These are phyloP conservation scores for Camelus dromedarius DNA, from an alignment of 2,113 vertebrate species.

Conservation along the genomic window DNA sequence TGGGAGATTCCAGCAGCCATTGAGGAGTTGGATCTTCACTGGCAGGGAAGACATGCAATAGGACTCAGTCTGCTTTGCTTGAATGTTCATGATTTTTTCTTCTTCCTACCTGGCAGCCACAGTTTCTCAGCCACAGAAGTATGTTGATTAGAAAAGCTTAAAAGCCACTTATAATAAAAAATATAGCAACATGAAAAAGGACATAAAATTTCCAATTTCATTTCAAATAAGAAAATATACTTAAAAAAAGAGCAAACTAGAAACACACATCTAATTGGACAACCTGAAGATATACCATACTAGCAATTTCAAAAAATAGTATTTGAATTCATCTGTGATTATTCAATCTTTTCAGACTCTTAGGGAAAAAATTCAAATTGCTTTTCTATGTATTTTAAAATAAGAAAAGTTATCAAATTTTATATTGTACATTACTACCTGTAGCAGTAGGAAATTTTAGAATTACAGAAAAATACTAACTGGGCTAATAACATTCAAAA, in stretches of 20 bases:
- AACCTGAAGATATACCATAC: constrained; percentile 65
- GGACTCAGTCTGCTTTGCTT: constrained; percentile 72
- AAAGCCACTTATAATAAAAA: constrained; percentile 73
- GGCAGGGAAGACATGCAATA: constrained; percentile 73
- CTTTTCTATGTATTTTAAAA: constrained; percentile 38
- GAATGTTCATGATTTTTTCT: constrained; percentile 77
- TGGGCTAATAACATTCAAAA: constrained; percentile 20
- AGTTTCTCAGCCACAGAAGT: constrained; percentile 74
- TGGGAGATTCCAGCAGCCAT: constrained; percentile 70
- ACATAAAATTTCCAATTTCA: constrained; percentile 68
- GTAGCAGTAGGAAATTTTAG: constrained; percentile 39
- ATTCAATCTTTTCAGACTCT: constrained; percentile 53
- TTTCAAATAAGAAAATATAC: constrained; percentile 63
- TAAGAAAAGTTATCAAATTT: constrained; percentile 45
- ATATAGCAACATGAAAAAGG: constrained; percentile 70
- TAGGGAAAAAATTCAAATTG: constrained; percentile 47
- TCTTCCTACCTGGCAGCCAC: constrained; percentile 78
- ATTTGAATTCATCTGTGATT: constrained; percentile 62
- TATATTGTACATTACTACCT: constrained; percentile 39
- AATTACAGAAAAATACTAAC: constrained; percentile 31
- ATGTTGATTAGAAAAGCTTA: constrained; percentile 75
- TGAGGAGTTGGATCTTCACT: constrained; percentile 81
- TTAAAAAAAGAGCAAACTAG: constrained; percentile 35
- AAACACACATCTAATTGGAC: constrained; percentile 62
- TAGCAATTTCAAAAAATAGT: constrained; percentile 40